Conservation (phyloP, 2,797 vertebrate species). For the Echiichthys vipera region DNA sequence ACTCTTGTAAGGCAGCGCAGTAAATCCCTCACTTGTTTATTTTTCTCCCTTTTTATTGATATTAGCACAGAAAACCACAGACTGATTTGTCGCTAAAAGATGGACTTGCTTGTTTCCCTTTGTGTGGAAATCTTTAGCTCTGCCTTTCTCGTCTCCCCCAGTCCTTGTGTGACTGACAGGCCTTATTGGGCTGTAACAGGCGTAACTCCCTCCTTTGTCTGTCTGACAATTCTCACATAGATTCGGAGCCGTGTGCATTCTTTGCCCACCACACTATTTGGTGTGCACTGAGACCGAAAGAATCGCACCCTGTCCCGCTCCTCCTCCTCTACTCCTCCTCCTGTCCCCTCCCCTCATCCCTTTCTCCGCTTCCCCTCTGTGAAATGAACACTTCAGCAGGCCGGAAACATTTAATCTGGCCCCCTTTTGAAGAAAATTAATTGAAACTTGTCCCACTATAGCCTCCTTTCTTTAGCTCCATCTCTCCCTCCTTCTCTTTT, state of each 20-base stretch:
- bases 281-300: slow-evolving; percentile 96
- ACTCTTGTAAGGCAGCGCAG: slow-evolving; percentile 69
- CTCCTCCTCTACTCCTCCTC: slow-evolving; percentile 91
- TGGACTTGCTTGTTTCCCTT: slow-evolving; percentile 99
- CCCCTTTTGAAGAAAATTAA: slow-evolving; percentile 97
- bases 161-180: slow-evolving; percentile 99
- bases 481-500: slow-evolving; percentile 81
- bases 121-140: slow-evolving; percentile 98
- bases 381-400: slow-evolving; percentile 99
- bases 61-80: slow-evolving; percentile 92
- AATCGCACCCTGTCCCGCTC: slow-evolving; percentile 91
- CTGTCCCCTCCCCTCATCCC: slow-evolving; percentile 79
- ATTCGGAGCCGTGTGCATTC: slow-evolving; percentile 97
- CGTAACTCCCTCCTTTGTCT: slow-evolving; percentile 98
- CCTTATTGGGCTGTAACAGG: slow-evolving; percentile 99
- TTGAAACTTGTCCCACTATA: slow-evolving; percentile 97
- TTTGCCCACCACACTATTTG: slow-evolving; percentile 95
- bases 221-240: slow-evolving; percentile 98
- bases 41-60: slow-evolving; percentile 91
- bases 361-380: slow-evolving; percentile 89
- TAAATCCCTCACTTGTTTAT: slow-evolving; percentile 94
- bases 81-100: slow-evolving; percentile 99
- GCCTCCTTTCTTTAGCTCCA: slow-evolving; percentile 90
- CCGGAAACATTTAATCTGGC: slow-evolving; percentile 99
- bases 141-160: slow-evolving; percentile 92